Evolutionary conservation across 2,888 invertebrate species (phyloP).

Genomic region (Mayetiola destructor): DNA sequence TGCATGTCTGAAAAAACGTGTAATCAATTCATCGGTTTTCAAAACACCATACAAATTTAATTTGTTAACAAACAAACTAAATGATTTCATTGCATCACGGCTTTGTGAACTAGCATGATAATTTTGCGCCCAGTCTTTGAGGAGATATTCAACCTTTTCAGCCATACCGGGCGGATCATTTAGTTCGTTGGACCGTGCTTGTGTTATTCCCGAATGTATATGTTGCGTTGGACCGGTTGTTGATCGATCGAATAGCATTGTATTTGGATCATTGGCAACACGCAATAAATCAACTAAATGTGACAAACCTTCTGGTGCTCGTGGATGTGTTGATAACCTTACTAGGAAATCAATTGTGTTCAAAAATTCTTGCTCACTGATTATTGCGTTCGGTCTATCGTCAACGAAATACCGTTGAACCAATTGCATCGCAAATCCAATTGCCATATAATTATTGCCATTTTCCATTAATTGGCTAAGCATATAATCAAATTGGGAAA

Average conservation of each 20-base stretch:
- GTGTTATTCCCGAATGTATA: slow-evolving; percentile 83
- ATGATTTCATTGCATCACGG: slow-evolving; percentile 78
- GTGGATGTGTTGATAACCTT: slow-evolving; percentile 56
- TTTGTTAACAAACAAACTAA: slow-evolving; percentile 85
- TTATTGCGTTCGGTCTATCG: slow-evolving; percentile 59
- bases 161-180: slow-evolving; percentile 87
- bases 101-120: slow-evolving; percentile 65
- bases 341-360: slow-evolving; percentile 75
- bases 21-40: slow-evolving; percentile 94
- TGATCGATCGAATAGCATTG: slow-evolving; percentile 60
- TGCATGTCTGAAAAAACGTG: slow-evolving; percentile 90
- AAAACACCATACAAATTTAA: slow-evolving; percentile 94
- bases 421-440: slow-evolving; percentile 81
- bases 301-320: slow-evolving; percentile 71
- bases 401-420: slow-evolving; percentile 76
- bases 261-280: slow-evolving; percentile 53
- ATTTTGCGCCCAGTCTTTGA: slow-evolving; percentile 91
- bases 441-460: slow-evolving; percentile 64
- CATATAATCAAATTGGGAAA: slow-evolving; percentile 70
- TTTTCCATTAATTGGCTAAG: slow-evolving; percentile 77
- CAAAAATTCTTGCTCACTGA: slow-evolving; percentile 71
- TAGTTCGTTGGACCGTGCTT: slow-evolving; percentile 69
- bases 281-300: slow-evolving; percentile 69
- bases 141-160: slow-evolving; percentile 85
- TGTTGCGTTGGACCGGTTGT: slow-evolving; percentile 71